These are phyloP conservation scores for Zosterops japonicus DNA, from an alignment of 2,113 vertebrate species.

Conservation along the genomic window DNA sequence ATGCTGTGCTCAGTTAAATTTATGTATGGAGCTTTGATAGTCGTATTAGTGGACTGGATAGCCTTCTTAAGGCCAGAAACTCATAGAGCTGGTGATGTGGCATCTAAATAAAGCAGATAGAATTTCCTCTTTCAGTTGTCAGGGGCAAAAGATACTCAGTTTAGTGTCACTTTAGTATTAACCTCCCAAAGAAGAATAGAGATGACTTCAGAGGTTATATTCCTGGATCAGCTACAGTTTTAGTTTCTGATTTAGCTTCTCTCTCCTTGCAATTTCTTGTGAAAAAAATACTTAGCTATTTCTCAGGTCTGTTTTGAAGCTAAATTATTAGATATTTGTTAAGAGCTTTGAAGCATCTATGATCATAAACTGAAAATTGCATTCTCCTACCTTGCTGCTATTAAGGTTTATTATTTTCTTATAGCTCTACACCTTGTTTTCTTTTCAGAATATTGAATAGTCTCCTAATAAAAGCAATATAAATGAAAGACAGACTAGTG, in stretches of 20 bases:
- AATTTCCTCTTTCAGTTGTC: background rate
- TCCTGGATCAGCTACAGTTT: background rate
- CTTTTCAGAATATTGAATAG: constrained; percentile 5
- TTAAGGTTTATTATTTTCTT: constrained; percentile 18
- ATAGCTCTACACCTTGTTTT: background rate
- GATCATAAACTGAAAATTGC: background rate
- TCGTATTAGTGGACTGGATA: background rate
- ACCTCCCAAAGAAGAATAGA: background rate
- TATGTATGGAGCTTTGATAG: background rate
- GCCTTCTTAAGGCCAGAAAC: background rate
- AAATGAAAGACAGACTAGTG: background rate
- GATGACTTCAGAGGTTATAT: constrained; percentile 34
- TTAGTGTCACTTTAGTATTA: background rate
- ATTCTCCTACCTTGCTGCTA: background rate
- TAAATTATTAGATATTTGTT: constrained; percentile 15
- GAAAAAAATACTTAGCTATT: constrained; percentile 13
- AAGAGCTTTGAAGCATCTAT: background rate
- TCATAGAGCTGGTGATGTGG: background rate
- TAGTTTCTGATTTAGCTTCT: constrained; percentile 11
- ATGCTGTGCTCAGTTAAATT: background rate
- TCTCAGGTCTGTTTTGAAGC: background rate
- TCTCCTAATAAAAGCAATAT: background rate
- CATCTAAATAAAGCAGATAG: constrained; percentile 2
- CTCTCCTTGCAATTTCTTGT: background rate
- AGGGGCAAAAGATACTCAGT: background rate